Evolutionary conservation across 2,797 vertebrate species (phyloP).

Genomic region (Ara ararauna): DNA sequence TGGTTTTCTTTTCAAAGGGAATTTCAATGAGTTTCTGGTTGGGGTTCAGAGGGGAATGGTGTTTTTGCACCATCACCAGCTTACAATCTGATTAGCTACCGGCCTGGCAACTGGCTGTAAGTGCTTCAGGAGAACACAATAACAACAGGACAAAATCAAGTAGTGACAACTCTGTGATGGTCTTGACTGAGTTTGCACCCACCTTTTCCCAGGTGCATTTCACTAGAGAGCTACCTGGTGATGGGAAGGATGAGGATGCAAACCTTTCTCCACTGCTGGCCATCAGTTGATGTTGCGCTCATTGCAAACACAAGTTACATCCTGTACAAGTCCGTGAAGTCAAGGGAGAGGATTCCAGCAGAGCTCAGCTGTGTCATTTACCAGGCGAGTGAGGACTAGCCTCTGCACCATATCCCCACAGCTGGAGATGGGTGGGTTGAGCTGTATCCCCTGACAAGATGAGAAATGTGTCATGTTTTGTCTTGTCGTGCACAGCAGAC

Average conservation of each 20-base stretch:
- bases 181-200: neutral
- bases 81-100: neutral
- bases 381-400: neutral
- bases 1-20: neutral
- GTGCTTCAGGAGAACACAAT: neutral
- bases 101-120: neutral
- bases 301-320: accelerated
- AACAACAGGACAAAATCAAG: neutral
- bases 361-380: neutral
- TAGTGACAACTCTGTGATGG: neutral
- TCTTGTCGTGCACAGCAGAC: neutral
- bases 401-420: neutral
- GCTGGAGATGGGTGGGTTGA: neutral
- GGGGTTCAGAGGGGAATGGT: neutral
- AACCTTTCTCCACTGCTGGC: neutral
- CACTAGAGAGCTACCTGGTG: no score
- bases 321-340: accelerated
- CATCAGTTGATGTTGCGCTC: accelerated
- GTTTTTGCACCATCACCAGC: neutral
- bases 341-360: neutral
- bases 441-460: neutral
- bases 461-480: neutral
- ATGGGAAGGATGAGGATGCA: neutral
- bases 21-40: neutral
- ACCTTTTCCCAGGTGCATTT: neutral